A percentile compares a stretch with the other conserved stretches of the same genome.
Evolutionary conservation across 2,113 vertebrate species (phyloP).

Genomic region (Pelecanus crispus): DNA sequence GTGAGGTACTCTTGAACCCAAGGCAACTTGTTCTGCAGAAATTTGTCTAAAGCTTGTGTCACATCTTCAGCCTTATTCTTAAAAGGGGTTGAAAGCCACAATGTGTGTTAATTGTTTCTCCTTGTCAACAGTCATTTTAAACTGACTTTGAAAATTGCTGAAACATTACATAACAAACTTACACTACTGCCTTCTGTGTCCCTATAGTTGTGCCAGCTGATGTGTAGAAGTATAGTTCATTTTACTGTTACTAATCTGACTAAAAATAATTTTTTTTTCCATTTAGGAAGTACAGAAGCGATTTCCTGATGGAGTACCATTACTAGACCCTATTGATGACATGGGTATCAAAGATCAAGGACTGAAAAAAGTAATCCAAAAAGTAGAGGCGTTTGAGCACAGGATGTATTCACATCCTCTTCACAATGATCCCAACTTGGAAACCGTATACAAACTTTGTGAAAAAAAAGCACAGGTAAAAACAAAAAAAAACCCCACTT

Average conservation of each 20-base stretch:
- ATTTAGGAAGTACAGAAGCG: slow-evolving; percentile 93
- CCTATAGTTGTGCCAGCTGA: not conserved
- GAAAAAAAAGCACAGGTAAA: slow-evolving; percentile 94
- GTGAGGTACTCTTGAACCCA: not conserved
- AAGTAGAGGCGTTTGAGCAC: slow-evolving; percentile 95
- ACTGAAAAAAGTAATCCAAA: slow-evolving; percentile 95
- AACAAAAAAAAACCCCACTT: not conserved
- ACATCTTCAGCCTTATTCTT: not conserved
- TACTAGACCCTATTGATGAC: slow-evolving; percentile 93
- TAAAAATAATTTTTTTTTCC: not conserved
- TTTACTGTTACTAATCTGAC: not conserved
- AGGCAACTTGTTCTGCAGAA: not conserved
- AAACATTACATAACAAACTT: not conserved
- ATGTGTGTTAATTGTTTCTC: not conserved
- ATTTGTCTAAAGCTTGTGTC: not conserved
- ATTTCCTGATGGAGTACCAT: slow-evolving; percentile 91
- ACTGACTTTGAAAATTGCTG: not conserved
- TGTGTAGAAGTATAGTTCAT: not conserved
- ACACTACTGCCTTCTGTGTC: not conserved
- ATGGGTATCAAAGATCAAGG: slow-evolving; percentile 97
- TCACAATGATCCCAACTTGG: slow-evolving; percentile 90
- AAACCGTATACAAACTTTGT: slow-evolving; percentile 89
- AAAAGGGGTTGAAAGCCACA: not conserved
- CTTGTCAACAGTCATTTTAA: not conserved
- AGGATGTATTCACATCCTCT: slow-evolving; percentile 96